Percentiles rank a stretch among this genome's conserved stretches.
Evolutionary conservation across 2,888 invertebrate genomes (phyloP).

Genomic region (Synergus gifuensis): DNA sequence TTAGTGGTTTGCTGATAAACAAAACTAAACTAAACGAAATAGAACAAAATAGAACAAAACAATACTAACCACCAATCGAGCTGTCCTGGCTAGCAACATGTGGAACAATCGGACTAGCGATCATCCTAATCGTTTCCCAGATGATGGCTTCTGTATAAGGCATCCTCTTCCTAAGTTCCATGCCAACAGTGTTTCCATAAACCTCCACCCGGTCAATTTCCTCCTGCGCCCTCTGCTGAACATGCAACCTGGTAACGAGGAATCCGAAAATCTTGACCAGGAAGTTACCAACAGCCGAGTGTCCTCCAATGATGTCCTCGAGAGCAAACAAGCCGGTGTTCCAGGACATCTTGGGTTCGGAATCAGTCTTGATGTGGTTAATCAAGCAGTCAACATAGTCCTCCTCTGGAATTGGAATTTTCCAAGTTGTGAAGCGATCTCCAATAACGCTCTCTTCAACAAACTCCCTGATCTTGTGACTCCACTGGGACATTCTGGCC

Average conservation of each 20-base stretch:
- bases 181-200: conserved; percentile 61
- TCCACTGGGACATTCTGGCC: conserved; percentile 78
- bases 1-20: not conserved
- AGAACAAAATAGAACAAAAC: not conserved
- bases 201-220: conserved; percentile 78
- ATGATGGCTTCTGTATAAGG: conserved; percentile 82
- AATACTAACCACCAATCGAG: conserved; percentile 80
- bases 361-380: conserved; percentile 78
- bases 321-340: conserved; percentile 79
- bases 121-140: conserved; percentile 82
- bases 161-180: conserved; percentile 79
- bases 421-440: conserved; percentile 77
- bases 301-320: conserved; percentile 82
- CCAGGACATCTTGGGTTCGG: conserved; percentile 78
- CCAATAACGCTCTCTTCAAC: conserved; percentile 79
- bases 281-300: conserved; percentile 83
- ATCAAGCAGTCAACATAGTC: conserved; percentile 82
- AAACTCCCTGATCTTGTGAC: conserved; percentile 80
- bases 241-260: conserved; percentile 79
- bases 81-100: conserved; percentile 83
- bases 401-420: conserved; percentile 68
- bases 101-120: conserved; percentile 85
- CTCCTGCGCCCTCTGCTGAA: conserved; percentile 79
- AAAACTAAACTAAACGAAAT: not conserved
- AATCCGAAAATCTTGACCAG: conserved; percentile 81